phyloP scores from a whole-genome alignment of 2,113 vertebrate genomes.

The Pelvicachromis taeniatus region DNA sequence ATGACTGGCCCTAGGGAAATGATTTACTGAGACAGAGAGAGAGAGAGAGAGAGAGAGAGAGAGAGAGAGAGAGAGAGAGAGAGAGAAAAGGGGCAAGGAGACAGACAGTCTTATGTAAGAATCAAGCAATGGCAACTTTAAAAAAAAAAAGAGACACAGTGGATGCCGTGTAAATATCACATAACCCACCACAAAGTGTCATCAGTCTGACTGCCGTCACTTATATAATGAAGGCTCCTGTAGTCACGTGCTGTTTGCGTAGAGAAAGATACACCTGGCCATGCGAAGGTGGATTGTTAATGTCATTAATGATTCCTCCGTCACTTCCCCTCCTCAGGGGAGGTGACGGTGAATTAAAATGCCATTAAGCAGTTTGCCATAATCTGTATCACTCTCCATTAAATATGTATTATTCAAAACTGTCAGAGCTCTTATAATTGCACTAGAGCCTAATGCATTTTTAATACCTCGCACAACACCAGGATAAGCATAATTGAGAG shows the following conservation, averaged over 20 bases:
- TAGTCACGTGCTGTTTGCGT: not conserved
- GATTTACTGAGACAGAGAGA: conserved; percentile 56
- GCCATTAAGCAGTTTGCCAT: conserved; percentile 51
- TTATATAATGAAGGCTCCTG: not conserved
- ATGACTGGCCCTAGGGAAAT: conserved; percentile 55
- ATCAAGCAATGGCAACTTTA: conserved; percentile 27
- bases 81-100: conserved; percentile 20
- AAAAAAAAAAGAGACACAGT: conserved; percentile 2
- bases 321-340: not conserved
- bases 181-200: not conserved
- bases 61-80: conserved; percentile 31
- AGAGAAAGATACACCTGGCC: not conserved
- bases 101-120: conserved; percentile 56
- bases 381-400: conserved; percentile 33
- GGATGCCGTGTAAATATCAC: conserved; percentile 38
- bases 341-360: conserved; percentile 23
- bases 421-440: conserved; percentile 52
- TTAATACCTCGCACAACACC: conserved; percentile 39
- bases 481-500: conserved; percentile 42
- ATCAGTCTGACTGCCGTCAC: conserved; percentile 7
- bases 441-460: conserved; percentile 46
- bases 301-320: not conserved
- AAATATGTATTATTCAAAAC: conserved; percentile 60
- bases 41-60: conserved; percentile 16
- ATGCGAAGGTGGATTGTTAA: not conserved